phyloP scores from a whole-genome alignment of 2,113 vertebrate genomes.

The Prinia subflava region DNA sequence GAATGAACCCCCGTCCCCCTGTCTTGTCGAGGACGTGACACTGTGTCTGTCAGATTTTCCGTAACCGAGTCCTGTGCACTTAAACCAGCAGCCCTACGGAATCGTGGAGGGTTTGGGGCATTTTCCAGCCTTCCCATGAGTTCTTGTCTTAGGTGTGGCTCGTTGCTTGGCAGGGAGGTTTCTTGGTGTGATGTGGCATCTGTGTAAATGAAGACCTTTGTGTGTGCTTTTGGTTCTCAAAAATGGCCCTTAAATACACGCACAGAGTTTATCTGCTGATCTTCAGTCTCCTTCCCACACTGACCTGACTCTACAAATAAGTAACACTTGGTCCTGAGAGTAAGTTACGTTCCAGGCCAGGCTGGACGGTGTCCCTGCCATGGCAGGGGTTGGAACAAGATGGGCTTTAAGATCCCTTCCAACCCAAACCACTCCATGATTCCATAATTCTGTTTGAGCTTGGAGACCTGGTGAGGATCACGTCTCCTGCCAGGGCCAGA shows the following conservation, averaged over 20 bases:
- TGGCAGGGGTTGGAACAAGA: neutral
- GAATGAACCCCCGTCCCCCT: neutral
- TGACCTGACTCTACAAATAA: neutral
- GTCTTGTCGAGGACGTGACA: neutral
- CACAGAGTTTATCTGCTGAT: neutral
- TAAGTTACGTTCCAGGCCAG: neutral
- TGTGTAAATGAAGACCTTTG: neutral
- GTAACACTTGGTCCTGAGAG: neutral
- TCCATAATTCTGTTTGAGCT: neutral
- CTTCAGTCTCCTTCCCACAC: neutral
- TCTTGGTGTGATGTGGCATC: neutral
- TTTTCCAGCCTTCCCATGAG: neutral
- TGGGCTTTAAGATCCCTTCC: neutral
- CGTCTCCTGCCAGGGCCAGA: neutral
- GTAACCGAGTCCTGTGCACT: neutral
- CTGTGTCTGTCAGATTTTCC: neutral
- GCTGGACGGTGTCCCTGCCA: neutral
- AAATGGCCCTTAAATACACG: neutral
- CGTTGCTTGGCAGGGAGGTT: neutral
- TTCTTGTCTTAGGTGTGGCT: neutral
- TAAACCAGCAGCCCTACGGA: neutral
- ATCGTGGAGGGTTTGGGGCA: neutral
- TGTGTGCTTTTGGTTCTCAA: neutral
- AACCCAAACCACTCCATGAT: neutral
- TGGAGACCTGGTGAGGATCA: neutral